Percentiles rank a stretch among this genome's conserved stretches.
phyloP scores from a whole-genome alignment of 2,888 invertebrate genomes.

The Agrochola lota region DNA sequence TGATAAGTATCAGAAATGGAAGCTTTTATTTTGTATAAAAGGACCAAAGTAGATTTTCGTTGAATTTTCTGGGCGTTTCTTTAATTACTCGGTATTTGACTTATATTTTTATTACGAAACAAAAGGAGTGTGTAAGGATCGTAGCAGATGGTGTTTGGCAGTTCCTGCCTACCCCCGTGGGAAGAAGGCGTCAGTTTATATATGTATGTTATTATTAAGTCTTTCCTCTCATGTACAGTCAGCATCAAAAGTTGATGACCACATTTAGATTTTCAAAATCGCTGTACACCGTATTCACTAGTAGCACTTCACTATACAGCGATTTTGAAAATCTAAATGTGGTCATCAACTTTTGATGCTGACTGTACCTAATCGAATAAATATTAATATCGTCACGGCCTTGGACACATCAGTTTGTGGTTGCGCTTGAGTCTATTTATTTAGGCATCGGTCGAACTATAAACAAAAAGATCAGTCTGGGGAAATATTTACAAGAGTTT shows the following conservation, averaged over 20 bases:
- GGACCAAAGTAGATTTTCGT: background rate
- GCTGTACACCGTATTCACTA: no score
- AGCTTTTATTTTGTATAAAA: background rate
- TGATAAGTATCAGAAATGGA: background rate
- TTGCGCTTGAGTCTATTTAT: constrained; percentile 36
- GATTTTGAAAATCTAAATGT: no score
- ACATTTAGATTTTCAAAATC: no score
- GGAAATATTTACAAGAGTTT: constrained; percentile 33
- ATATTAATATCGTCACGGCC: background rate
- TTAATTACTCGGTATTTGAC: background rate
- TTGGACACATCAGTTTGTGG: constrained; percentile 29
- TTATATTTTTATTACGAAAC: background rate
- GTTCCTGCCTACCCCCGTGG: no score
- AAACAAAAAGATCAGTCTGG: constrained; percentile 39
- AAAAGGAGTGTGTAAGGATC: no score
- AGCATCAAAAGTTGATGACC: no score
- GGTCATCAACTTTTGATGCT: no score
- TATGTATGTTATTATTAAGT: background rate
- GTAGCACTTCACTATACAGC: no score
- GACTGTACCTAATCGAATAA: constrained; percentile 18
- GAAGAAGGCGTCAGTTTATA: no score
- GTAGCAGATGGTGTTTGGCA: no score
- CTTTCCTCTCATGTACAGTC: background rate
- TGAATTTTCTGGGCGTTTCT: background rate
- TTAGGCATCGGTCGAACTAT: constrained; percentile 33